Conservation (phyloP, 2,888 invertebrate genomes). For the Sphecodes monilicornis region DNA sequence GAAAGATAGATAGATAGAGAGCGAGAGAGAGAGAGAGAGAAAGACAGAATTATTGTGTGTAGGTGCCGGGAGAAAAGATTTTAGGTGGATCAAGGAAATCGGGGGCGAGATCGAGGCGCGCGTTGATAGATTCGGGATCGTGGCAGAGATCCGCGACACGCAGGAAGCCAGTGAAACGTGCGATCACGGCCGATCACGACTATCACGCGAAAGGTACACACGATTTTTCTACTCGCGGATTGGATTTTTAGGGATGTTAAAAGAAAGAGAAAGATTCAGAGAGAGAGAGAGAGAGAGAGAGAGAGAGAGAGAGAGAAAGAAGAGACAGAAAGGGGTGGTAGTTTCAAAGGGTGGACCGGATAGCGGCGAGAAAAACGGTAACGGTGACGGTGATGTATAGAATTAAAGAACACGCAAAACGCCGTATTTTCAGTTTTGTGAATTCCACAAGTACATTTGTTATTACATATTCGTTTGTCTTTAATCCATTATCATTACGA, state of each 20-base stretch:
- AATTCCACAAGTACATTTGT: slow-evolving; percentile 78
- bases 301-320: background rate
- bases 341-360: slow-evolving; percentile 28
- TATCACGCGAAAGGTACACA: slow-evolving; percentile 1
- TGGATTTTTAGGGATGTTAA: background rate
- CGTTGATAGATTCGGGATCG: slow-evolving; percentile 1
- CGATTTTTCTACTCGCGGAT: slow-evolving; percentile 6
- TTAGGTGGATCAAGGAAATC: background rate
- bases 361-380: slow-evolving; percentile 52
- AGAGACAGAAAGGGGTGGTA: background rate
- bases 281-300: background rate
- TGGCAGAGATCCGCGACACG: slow-evolving; percentile 77
- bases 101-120: slow-evolving; percentile 13
- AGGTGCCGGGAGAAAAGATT: background rate
- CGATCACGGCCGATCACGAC: slow-evolving; percentile 54
- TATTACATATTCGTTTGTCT: slow-evolving; percentile 75
- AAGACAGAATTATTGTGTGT: background rate
- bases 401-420: slow-evolving; percentile 74
- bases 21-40: background rate
- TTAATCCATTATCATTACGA: slow-evolving; percentile 69
- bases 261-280: background rate
- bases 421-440: slow-evolving; percentile 73
- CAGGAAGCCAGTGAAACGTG: slow-evolving; percentile 81
- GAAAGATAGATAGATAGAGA: no score
- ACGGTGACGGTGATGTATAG: slow-evolving; percentile 62